Percentiles rank a stretch among this genome's conserved stretches.
Evolutionary conservation across 2,888 invertebrate genomes (phyloP).

Genomic region (Smittia aterrima): DNA sequence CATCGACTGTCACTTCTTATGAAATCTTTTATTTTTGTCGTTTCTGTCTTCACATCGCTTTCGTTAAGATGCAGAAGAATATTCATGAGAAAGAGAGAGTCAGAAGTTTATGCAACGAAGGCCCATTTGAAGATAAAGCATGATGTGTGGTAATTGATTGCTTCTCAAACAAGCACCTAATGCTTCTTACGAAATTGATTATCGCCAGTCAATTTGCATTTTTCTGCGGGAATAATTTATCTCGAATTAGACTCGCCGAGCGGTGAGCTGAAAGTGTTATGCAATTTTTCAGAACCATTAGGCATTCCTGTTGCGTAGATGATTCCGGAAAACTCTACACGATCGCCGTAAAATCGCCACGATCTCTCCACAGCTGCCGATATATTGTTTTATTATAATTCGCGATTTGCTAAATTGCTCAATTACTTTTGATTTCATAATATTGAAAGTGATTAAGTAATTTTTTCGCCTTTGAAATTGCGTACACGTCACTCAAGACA

Average conservation of each 20-base stretch:
- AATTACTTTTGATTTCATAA: background rate
- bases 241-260: too few species aligned
- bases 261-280: background rate
- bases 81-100: background rate
- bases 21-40: background rate
- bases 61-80: background rate
- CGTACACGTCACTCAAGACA: background rate
- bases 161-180: constrained; percentile 5
- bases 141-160: constrained; percentile 7
- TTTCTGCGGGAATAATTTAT: background rate
- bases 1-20: background rate
- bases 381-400: background rate
- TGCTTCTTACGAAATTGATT: constrained; percentile 8
- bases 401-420: background rate
- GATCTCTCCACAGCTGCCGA: background rate
- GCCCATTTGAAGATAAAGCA: constrained; percentile 6
- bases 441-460: background rate
- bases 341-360: background rate
- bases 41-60: background rate
- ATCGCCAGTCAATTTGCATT: constrained; percentile 1
- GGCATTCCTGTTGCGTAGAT: background rate
- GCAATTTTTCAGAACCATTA: constrained; percentile 3
- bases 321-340: background rate
- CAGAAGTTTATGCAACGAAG: background rate
- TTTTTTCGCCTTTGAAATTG: background rate